A percentile compares a stretch with the other conserved stretches of the same genome.
Conservation (phyloP, 1,140 invertebrate genomes). For the Drosophila malerkotliana region DNA sequence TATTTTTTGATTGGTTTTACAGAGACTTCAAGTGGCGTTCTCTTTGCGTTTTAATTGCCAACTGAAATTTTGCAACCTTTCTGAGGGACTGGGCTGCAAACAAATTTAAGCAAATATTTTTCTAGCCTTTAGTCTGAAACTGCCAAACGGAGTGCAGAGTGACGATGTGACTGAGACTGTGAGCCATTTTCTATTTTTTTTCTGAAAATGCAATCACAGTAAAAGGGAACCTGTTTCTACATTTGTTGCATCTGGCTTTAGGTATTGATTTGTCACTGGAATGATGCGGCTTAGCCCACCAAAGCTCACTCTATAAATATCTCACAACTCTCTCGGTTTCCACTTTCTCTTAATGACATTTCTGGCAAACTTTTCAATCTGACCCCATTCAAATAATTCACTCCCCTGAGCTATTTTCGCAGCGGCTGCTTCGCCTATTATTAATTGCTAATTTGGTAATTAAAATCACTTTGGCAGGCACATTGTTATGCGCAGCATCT, state of each 20-base stretch:
- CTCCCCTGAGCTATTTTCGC: constrained; percentile 10
- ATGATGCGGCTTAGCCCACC: constrained; percentile 25
- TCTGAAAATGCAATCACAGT: constrained; percentile 43
- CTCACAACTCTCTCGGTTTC: constrained; percentile 1
- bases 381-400: constrained; percentile 12
- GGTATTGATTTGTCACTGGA: constrained; percentile 10
- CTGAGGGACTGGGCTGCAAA: constrained; percentile 13
- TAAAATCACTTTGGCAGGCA: constrained; percentile 54
- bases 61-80: constrained; percentile 46
- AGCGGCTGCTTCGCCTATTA: constrained; percentile 43
- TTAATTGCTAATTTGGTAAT: constrained; percentile 68
- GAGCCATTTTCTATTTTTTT: constrained; percentile 32
- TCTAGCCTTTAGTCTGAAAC: constrained; percentile 58
- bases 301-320: neutral
- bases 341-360: neutral
- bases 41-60: constrained; percentile 70
- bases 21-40: constrained; percentile 51
- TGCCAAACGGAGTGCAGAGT: constrained; percentile 32
- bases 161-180: constrained; percentile 35
- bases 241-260: neutral
- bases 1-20: constrained; percentile 79
- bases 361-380: neutral
- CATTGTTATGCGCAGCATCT: constrained; percentile 29
- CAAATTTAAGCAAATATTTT: constrained; percentile 67
- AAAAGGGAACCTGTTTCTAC: neutral